phyloP scores from a whole-genome alignment of 2,888 invertebrate genomes.

The Euzophera pinguis region DNA sequence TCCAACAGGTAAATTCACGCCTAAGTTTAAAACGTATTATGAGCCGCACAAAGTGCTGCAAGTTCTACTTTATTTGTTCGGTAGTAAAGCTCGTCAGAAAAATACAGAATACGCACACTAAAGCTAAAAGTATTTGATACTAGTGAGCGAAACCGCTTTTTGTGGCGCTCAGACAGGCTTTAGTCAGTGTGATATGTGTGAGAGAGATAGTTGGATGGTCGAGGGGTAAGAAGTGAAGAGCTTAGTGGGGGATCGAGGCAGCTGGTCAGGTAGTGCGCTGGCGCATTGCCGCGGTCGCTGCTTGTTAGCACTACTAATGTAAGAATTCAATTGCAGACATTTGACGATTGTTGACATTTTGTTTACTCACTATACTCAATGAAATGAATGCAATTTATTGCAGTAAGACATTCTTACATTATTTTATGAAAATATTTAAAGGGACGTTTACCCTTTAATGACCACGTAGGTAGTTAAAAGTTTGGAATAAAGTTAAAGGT shows the following conservation, averaged over 20 bases:
- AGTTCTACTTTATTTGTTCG: constrained; percentile 51
- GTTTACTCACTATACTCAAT: constrained; percentile 43
- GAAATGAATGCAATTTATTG: constrained; percentile 25
- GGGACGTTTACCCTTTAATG: neutral
- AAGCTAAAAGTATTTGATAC: constrained; percentile 46
- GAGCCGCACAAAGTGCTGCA: constrained; percentile 48
- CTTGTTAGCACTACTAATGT: constrained; percentile 71
- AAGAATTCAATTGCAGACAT: constrained; percentile 60
- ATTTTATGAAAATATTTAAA: neutral
- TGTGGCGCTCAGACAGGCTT: constrained; percentile 65
- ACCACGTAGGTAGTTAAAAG: too few relatives aligned
- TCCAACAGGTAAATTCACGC: constrained; percentile 79
- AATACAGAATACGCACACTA: constrained; percentile 67
- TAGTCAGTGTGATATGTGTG: constrained; percentile 45
- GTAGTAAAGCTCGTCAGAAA: constrained; percentile 69
- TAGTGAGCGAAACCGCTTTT: constrained; percentile 71
- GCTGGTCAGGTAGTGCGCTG: constrained; percentile 75
- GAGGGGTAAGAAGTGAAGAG: constrained; percentile 58
- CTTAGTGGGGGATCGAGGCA: constrained; percentile 69
- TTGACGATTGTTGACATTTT: constrained; percentile 52
- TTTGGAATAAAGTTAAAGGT: too few relatives aligned
- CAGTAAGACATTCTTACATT: constrained; percentile 17
- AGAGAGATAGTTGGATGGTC: constrained; percentile 61
- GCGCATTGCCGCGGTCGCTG: constrained; percentile 67
- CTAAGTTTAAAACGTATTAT: constrained; percentile 53